A percentile compares a stretch with the other conserved stretches of the same genome.
Evolutionary conservation across 2,888 invertebrate genomes (phyloP).

Genomic region (Phaedon cochleariae): DNA sequence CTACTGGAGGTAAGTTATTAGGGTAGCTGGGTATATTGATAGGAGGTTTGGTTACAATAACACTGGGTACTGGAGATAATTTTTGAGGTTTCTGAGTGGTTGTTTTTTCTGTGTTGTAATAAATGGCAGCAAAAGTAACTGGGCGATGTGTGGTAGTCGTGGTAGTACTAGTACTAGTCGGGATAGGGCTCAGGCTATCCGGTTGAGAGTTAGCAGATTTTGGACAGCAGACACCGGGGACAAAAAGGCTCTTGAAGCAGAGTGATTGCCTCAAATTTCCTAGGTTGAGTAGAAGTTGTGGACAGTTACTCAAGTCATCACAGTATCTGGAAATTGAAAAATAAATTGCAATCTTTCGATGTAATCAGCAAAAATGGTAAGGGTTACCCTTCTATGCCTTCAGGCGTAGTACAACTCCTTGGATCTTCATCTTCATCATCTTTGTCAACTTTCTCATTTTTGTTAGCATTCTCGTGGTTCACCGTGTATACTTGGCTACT

Average conservation of each 20-base stretch:
- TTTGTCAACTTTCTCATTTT: conserved; percentile 54
- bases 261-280: conserved; percentile 84
- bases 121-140: conserved; percentile 45
- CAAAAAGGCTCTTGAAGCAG: conserved; percentile 90
- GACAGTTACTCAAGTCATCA: conserved; percentile 88
- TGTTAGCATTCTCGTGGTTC: conserved; percentile 45
- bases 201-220: conserved; percentile 58
- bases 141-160: conserved; percentile 50
- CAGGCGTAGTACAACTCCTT: conserved; percentile 82
- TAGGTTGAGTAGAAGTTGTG: conserved; percentile 82
- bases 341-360: not conserved
- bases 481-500: conserved; percentile 18
- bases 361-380: not conserved
- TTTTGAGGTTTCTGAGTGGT: conserved; percentile 32
- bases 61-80: conserved; percentile 25
- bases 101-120: conserved; percentile 45
- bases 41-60: conserved; percentile 24
- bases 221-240: conserved; percentile 93
- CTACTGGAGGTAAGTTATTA: conserved; percentile 15
- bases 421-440: conserved; percentile 64
- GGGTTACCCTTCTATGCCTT: conserved; percentile 73
- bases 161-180: conserved; percentile 44
- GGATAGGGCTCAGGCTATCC: conserved; percentile 48
- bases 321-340: conserved; percentile 65
- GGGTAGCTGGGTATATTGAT: conserved; percentile 31